Evolutionary conservation across 2,888 invertebrate genomes (phyloP).

Genomic region (Pachliopta kotzebuea): DNA sequence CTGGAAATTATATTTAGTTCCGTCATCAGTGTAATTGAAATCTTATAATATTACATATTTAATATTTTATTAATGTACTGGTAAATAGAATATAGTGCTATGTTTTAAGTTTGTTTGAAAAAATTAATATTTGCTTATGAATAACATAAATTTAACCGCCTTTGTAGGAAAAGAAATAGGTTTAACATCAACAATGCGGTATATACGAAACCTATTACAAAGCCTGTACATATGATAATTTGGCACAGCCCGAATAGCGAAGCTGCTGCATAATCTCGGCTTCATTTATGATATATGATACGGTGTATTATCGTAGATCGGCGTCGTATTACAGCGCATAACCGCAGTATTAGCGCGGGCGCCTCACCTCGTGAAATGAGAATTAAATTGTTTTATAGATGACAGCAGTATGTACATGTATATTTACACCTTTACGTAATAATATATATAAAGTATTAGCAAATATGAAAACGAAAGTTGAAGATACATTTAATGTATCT

Average conservation of each 20-base stretch:
- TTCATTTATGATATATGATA: conserved; percentile 28
- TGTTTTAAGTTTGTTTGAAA: background rate
- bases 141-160: background rate
- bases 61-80: no score
- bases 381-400: conserved; percentile 55
- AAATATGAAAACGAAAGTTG: background rate
- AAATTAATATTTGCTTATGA: background rate
- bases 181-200: conserved; percentile 8
- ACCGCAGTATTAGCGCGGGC: conserved; percentile 41
- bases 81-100: no score
- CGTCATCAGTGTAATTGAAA: no score
- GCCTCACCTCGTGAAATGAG: conserved; percentile 60
- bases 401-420: background rate
- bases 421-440: background rate
- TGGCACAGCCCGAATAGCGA: conserved; percentile 34
- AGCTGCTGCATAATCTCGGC: conserved; percentile 28
- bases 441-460: background rate
- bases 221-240: conserved; percentile 21
- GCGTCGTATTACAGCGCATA: conserved; percentile 24
- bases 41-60: no score
- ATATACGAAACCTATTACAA: conserved; percentile 6
- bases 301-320: conserved; percentile 25
- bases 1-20: no score
- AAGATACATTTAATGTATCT: background rate
- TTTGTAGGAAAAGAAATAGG: background rate